These are phyloP conservation scores for Aleiodes sp. DNA, from an alignment of 1,140 invertebrate species.

Conservation along the genomic window DNA sequence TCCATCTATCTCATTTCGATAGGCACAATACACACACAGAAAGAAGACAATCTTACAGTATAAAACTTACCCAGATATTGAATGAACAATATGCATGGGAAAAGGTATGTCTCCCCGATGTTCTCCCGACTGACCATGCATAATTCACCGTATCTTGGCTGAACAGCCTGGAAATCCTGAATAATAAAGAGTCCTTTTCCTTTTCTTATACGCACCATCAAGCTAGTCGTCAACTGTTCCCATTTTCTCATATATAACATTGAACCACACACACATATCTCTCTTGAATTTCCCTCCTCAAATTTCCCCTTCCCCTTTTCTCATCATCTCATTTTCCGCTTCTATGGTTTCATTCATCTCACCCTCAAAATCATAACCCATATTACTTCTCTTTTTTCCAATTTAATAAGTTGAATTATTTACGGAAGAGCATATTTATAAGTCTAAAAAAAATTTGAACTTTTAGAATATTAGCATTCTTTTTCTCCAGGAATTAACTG, in stretches of 20 bases:
- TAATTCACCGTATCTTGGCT: conserved; percentile 47
- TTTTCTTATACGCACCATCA: too few species aligned
- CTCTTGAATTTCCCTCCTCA: not conserved
- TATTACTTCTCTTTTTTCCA: not conserved
- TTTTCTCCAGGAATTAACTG: too few species aligned
- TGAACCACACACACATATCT: conserved; percentile 23
- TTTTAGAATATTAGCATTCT: too few species aligned
- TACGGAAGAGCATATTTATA: too few species aligned
- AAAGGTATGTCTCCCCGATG: conserved; percentile 25
- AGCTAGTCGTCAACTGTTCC: conserved; percentile 27
- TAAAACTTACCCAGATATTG: not conserved
- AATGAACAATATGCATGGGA: conserved; percentile 25
- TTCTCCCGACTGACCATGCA: conserved; percentile 46
- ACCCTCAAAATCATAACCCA: not conserved
- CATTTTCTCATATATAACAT: conserved; percentile 34
- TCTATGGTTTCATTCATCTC: not conserved
- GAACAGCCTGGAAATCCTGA: conserved; percentile 54
- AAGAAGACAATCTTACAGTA: not conserved
- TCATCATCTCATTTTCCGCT: conserved; percentile 25
- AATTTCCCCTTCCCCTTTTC: not conserved
- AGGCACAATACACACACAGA: not conserved
- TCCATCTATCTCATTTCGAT: conserved; percentile 51
- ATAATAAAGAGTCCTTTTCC: conserved; percentile 45
- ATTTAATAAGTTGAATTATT: too few species aligned
- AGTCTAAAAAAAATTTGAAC: too few species aligned